These are phyloP conservation scores for Ormyrus nitidulus DNA, from an alignment of 2,888 invertebrate species.

Conservation along the genomic window DNA sequence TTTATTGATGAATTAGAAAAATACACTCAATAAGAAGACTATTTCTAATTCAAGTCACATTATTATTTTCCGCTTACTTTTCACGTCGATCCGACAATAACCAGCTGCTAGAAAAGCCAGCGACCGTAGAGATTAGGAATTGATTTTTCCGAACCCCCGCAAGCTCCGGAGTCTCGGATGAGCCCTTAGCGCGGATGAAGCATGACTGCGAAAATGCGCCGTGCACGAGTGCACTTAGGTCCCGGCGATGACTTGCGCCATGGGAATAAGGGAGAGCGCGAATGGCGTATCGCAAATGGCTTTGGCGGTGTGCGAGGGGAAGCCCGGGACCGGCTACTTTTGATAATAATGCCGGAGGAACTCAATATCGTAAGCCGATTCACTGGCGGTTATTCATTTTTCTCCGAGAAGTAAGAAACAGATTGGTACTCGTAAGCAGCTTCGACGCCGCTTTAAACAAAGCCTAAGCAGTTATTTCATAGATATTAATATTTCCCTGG, in stretches of 20 bases:
- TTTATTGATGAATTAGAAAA: no score
- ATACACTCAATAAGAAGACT: no score
- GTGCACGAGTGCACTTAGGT: conserved; percentile 25
- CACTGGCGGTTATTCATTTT: conserved; percentile 27
- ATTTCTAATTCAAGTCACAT: no score
- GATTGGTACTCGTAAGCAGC: no score
- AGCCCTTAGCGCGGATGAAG: conserved; percentile 26
- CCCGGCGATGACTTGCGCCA: conserved; percentile 4
- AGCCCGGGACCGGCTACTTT: background rate
- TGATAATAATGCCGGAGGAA: conserved; percentile 23
- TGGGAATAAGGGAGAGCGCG: conserved; percentile 18
- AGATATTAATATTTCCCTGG: no score
- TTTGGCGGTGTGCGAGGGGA: background rate
- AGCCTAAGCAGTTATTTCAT: no score
- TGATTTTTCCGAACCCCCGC: background rate
- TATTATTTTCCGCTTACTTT: no score
- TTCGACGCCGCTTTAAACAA: no score
- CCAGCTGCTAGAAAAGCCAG: no score
- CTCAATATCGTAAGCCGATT: conserved; percentile 31
- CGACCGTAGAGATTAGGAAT: no score
- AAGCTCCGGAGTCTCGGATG: conserved; percentile 21
- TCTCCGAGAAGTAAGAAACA: background rate
- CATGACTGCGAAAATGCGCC: conserved; percentile 2
- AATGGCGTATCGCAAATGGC: background rate
- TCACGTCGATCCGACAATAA: no score